Evolutionary conservation across 2,888 invertebrate genomes (phyloP), one percentile per base, ranked within the genome.

Genomic region (Pecten maximus): DNA sequence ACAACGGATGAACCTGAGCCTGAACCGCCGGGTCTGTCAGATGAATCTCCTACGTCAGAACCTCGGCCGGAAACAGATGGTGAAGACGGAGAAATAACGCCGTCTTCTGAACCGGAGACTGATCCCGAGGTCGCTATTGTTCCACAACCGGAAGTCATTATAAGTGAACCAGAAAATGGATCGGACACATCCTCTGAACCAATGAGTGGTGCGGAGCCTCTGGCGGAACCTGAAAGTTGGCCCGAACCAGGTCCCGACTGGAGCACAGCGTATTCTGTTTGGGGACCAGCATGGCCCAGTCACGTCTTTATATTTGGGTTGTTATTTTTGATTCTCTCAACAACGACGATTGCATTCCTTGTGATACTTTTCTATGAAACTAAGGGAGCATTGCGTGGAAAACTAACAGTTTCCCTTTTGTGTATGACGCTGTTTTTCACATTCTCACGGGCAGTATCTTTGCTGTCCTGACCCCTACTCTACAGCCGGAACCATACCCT

Each of bases 201-300:
- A 54, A 48, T 35, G 40, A 50, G 15, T 10, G 16, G 23, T 50
- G n/a, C 60, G 35, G 87, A 91, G 23, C 40, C 23, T 40, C 60
- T 88, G 19, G 87, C 89, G 28, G 90, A 89, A 74, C 54, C 91
- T 12, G 91, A 92, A 89, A 23, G 88, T 35, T 92, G 93, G 94
- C 93, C 94, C 15, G 95, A 95, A 92, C 94, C 95, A 4, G 94
- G 92, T 87, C 95, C 95, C 0, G 91, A 95, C 39, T 95, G 95
- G 95, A 40, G 88, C 0, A 40, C 15, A 35, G 94, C 95, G 6
- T 94, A 93, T 40, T 60, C 89, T 0, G 90, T 92, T 48, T 95
- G 94, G 94, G 93, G 94, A 15, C 89, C 88, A 10, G 94, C 94
- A n/a, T 95, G 95, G 95, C 92, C 94, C 3, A 86, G 94, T 15